phyloP scores from a whole-genome alignment of 2,113 vertebrate species.

The Callospermophilus lateralis region DNA sequence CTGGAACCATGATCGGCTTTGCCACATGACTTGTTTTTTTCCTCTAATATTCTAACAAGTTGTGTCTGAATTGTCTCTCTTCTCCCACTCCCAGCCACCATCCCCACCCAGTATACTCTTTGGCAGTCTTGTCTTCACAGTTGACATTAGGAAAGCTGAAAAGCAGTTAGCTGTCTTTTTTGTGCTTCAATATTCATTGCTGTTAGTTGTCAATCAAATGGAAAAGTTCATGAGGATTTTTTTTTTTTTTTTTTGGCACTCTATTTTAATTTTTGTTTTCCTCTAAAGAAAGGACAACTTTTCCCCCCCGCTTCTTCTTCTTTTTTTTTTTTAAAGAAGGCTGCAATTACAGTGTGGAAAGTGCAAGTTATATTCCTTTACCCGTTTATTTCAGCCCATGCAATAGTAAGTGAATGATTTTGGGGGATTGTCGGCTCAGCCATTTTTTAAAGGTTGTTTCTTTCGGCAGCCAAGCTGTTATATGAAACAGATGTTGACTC shows the following conservation, averaged over 20 bases:
- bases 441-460: conserved; percentile 60
- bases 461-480: conserved; percentile 78
- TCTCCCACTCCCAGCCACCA: rapidly evolving
- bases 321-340: not conserved
- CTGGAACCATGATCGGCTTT: conserved; percentile 20
- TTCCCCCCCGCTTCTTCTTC: not conserved
- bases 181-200: not conserved
- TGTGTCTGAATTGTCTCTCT: conserved; percentile 45
- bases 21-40: not conserved
- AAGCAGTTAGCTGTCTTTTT: conserved; percentile 17
- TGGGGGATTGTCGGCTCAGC: conserved; percentile 73
- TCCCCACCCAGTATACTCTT: not conserved
- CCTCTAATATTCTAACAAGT: not conserved
- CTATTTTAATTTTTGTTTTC: conserved; percentile 22
- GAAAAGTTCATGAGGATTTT: conserved; percentile 27
- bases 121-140: not conserved
- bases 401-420: conserved; percentile 63
- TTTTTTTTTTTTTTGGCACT: conserved; percentile 64
- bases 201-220: conserved; percentile 47
- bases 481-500: conserved; percentile 81
- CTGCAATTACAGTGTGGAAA: not conserved
- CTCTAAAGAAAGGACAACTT: not conserved
- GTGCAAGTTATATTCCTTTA: not conserved
- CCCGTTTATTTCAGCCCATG: not conserved
- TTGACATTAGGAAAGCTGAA: conserved; percentile 43